Evolutionary conservation across 2,113 vertebrate genomes (phyloP), one percentile per base, ranked within the genome.

Genomic region (Sinosuthora webbiana): DNA sequence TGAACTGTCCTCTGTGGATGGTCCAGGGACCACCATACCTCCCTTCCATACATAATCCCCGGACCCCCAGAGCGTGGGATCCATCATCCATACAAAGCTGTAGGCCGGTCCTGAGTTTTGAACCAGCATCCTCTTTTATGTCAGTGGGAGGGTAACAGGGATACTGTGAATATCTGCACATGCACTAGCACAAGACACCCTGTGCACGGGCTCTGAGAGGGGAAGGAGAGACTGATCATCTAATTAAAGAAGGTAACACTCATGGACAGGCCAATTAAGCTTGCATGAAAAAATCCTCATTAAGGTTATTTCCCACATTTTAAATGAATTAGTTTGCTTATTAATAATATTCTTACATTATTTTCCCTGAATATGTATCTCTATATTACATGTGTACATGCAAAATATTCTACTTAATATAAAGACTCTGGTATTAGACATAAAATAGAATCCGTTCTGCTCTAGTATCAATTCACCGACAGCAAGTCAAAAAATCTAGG

Each of bases 101-200:
- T 10, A 50, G 73, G n/a, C n/a, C n/a, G n/a, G 35, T 79, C 52
- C 15, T 18, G 47, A n/a, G 39, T 52, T 67, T 39, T 33, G 49
- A 86, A 45, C 2, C 14, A 45, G n/a, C 15, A 53, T 49, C 15
- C 9, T 25, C 2, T 60, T 75, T 63, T 27, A 4, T 23, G 21
- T 12, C 41, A 47, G 17, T 6, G 19, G 50, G 37, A n/a, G 24
- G 50, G 47, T 13, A 45, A 35, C 2, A 25, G 37, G 0, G 2
- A 18, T 7, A 12, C 10, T 28, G 59, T 15, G 47, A 89, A 9
- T 73, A 83, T 19, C 41, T 45, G 28, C 44, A 44, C 10, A 3
- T 1, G 19, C 5, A 27, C 21, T 30, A 31, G 17, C 0, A 2
- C 33, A 11, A 31, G 14, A 17, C 0, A 6, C 11, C 15, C 30